These are phyloP conservation scores for Microctenopoma lineatum DNA, from an alignment of 2,797 vertebrate genomes.

Conservation along the genomic window DNA sequence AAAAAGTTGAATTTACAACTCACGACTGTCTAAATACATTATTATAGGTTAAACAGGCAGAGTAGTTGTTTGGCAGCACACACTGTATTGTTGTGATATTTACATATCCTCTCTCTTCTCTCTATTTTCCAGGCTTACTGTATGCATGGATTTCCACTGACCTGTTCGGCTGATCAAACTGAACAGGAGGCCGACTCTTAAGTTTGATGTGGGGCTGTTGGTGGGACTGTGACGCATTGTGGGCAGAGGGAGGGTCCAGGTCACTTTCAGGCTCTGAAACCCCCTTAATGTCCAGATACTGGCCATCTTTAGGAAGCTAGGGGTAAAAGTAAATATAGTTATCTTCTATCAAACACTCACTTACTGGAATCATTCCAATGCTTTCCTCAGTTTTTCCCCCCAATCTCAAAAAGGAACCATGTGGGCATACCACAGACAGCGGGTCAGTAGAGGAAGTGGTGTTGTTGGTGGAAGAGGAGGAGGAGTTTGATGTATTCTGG, in stretches of 20 bases:
- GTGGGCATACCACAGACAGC: slow-evolving; percentile 58
- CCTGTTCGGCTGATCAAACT: slow-evolving; percentile 97
- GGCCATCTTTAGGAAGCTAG: slow-evolving; percentile 84
- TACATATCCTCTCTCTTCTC: not conserved
- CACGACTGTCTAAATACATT: not conserved
- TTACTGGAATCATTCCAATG: not conserved
- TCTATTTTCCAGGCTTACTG: not conserved
- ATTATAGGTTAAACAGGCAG: not conserved
- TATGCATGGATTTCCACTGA: slow-evolving; percentile 67
- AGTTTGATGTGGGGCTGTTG: slow-evolving; percentile 83
- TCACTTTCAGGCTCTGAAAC: slow-evolving; percentile 71
- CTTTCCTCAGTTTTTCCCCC: not conserved
- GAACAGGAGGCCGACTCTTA: slow-evolving; percentile 82
- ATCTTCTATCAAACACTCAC: not conserved
- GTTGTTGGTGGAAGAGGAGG: slow-evolving; percentile 59
- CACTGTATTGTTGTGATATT: not conserved
- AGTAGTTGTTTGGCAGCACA: not conserved
- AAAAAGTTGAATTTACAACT: not conserved
- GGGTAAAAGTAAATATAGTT: not conserved
- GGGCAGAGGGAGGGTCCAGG: slow-evolving; percentile 66
- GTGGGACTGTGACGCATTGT: slow-evolving; percentile 78
- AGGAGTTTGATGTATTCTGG: slow-evolving; percentile 76
- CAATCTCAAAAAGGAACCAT: not conserved
- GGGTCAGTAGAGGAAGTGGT: slow-evolving; percentile 54
- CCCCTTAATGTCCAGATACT: slow-evolving; percentile 88